These are phyloP conservation scores for Strigamia maritima DNA, from an alignment of 2,888 invertebrate genomes.

Conservation along the genomic window DNA sequence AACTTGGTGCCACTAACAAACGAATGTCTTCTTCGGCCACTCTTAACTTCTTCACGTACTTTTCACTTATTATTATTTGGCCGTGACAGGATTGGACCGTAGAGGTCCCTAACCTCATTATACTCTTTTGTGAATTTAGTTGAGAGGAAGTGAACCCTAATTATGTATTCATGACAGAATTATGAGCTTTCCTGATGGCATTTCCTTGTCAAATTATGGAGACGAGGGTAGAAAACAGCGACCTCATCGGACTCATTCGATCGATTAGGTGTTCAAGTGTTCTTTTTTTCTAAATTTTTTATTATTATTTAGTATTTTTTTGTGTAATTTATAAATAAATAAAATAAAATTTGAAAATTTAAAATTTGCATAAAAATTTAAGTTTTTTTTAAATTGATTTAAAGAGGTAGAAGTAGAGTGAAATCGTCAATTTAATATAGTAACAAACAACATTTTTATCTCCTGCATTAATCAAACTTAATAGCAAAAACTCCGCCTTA, in stretches of 20 bases:
- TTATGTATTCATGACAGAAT: conserved; percentile 35
- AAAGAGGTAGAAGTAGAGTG: background rate
- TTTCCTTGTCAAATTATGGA: conserved; percentile 36
- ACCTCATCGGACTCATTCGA: background rate
- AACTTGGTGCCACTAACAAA: background rate
- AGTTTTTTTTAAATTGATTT: background rate
- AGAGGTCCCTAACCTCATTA: background rate
- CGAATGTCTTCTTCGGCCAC: too few species aligned
- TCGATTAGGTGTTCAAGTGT: background rate
- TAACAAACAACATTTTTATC: conserved; percentile 4
- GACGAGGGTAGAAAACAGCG: background rate
- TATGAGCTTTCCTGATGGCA: conserved; percentile 36
- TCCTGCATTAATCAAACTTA: background rate
- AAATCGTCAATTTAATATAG: background rate
- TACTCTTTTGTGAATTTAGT: background rate
- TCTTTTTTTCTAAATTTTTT: background rate
- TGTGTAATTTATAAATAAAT: too few species aligned
- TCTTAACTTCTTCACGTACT: too few species aligned
- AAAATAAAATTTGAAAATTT: too few species aligned
- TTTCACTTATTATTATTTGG: too few species aligned
- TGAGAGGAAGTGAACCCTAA: background rate
- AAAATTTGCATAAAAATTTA: too few species aligned
- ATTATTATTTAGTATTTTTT: too few species aligned
- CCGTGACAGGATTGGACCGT: background rate
- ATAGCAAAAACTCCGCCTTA: background rate